Evolutionary conservation across 2,797 vertebrate species (phyloP), one percentile per base, ranked within the genome.

Genomic region (Nannoperca australis): DNA sequence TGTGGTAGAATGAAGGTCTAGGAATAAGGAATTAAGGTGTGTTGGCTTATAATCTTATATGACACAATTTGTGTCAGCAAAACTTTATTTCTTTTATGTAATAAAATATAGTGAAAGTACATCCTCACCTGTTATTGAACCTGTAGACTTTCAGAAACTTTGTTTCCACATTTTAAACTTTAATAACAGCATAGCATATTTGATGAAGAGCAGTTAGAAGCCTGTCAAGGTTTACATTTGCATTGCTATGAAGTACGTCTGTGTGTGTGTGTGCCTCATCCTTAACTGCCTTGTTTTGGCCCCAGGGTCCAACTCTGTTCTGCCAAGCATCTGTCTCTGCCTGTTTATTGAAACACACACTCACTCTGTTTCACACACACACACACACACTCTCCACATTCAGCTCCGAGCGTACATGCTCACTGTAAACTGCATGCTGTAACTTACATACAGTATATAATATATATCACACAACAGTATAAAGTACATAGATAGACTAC

Each of bases 261-360:
- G 30, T 81, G 63, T 8, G 3, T 34, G 14, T 68, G 70, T 53
- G 50, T 40, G 47, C 55, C 59, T 83, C 61, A 78, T 67, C 74
- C 65, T 50, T 72, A 64, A 40, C 32, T 70, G 63, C 24, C 67
- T 85, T 86, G 81, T 89, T 85, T 85, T 88, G 60, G 78, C 87
- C 75, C 22, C 72, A 40, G 81, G 89, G 70, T 63, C 66, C 38
- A 65, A 67, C 78, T 82, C 53, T 87, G 68, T 69, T 76, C 75
- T 64, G 70, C 73, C 76, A 81, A 72, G 73, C 80, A 82, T 85
- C 67, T 85, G 83, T 75, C 82, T 88, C 63, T 88, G 71, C 78
- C 69, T 70, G 78, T 76, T 70, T 73, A 65, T 70, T 79, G 55
- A 68, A 66, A 59, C 54, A 80, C 64, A 82, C 51, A 64, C 70